Evolutionary conservation across 1,140 invertebrate genomes (phyloP).

Genomic region (Cherax destructor): DNA sequence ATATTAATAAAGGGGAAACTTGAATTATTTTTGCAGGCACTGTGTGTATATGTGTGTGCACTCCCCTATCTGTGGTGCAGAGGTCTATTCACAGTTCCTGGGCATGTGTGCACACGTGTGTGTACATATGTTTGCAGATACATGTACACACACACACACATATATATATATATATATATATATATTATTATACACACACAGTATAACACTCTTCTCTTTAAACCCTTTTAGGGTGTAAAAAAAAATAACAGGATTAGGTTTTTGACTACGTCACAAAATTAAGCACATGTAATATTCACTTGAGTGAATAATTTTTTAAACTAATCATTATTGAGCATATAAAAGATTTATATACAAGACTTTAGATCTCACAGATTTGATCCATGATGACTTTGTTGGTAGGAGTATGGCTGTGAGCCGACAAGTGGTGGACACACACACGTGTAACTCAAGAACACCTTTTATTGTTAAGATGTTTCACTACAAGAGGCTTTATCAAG

Average conservation of each 20-base stretch:
- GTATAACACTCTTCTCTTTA: slow-evolving; percentile 3
- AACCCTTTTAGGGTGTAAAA: slow-evolving; percentile 19
- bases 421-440: no score
- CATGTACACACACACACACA: neutral
- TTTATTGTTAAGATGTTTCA: no score
- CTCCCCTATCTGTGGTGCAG: no score
- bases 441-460: no score
- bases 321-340: slow-evolving; percentile 52
- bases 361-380: slow-evolving; percentile 49
- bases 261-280: slow-evolving; percentile 33
- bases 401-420: no score
- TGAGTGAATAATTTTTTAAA: slow-evolving; percentile 29
- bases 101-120: neutral
- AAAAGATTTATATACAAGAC: slow-evolving; percentile 49
- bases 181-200: neutral
- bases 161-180: neutral
- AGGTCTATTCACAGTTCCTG: no score
- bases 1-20: no score
- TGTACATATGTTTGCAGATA: neutral
- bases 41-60: no score
- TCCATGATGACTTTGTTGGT: slow-evolving; percentile 42
- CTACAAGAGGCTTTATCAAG: no score
- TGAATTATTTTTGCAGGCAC: no score
- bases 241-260: slow-evolving; percentile 2
- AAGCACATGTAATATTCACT: slow-evolving; percentile 16